phyloP scores from a whole-genome alignment of 2,888 invertebrate species.

The Steromphala cineraria region DNA sequence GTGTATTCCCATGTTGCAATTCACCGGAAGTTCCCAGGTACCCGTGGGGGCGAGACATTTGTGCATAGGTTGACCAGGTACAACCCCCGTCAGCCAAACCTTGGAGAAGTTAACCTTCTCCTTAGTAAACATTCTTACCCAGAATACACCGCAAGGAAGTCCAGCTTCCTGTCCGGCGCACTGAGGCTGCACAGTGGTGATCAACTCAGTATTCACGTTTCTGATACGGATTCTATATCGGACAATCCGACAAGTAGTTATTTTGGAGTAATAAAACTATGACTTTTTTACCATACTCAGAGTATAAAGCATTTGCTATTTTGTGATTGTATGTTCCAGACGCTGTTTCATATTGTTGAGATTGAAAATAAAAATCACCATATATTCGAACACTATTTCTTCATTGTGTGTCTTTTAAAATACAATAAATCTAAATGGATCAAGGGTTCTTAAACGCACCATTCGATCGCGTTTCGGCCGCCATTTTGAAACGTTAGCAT shows the following conservation, averaged over 20 bases:
- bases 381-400: no score
- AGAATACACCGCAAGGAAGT: neutral
- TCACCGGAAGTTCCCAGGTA: neutral
- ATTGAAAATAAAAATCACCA: no score
- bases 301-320: no score
- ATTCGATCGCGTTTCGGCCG: no score
- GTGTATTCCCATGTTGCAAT: neutral
- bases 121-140: slow-evolving; percentile 3
- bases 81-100: neutral
- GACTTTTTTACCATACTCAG: neutral
- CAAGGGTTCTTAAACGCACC: no score
- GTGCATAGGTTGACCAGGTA: neutral
- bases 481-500: no score
- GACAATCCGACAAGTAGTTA: neutral
- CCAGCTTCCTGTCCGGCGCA: neutral
- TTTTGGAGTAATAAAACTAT: neutral
- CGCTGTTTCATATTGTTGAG: no score
- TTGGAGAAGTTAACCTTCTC: neutral
- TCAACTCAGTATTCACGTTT: neutral
- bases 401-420: no score
- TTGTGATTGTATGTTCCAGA: no score
- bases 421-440: no score
- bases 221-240: neutral
- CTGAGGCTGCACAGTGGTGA: neutral
- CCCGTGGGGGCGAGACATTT: neutral